Evolutionary conservation across 1,140 invertebrate genomes (phyloP).

Genomic region (Pogonomyrmex californicus): DNA sequence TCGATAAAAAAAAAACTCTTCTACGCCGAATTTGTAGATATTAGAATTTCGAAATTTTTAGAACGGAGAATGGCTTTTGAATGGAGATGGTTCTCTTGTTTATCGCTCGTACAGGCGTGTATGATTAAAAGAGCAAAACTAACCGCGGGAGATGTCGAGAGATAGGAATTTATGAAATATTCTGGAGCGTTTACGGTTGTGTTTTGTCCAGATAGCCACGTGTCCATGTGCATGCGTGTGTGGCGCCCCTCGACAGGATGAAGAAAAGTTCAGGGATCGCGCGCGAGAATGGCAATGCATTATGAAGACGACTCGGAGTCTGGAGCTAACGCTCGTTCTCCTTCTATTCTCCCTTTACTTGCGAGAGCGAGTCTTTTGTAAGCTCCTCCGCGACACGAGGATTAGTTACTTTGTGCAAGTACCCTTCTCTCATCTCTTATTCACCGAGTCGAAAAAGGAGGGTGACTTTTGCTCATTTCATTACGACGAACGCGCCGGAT

Average conservation of each 20-base stretch:
- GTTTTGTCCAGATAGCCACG: conserved; percentile 7
- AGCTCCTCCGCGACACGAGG: conserved; percentile 72
- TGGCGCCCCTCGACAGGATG: conserved; percentile 48
- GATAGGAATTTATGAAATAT: conserved; percentile 41
- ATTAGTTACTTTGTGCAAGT: conserved; percentile 79
- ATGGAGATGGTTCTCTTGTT: background rate
- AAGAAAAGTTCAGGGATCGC: conserved; percentile 55
- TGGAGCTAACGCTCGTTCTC: conserved; percentile 27
- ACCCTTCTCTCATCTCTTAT: conserved; percentile 77
- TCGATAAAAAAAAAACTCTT: background rate
- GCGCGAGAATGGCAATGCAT: conserved; percentile 58
- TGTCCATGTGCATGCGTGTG: conserved; percentile 19
- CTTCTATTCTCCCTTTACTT: conserved; percentile 47
- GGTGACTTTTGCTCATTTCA: conserved; percentile 61
- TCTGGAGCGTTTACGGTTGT: background rate
- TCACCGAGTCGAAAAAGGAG: conserved; percentile 70
- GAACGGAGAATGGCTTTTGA: background rate
- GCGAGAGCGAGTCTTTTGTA: conserved; percentile 74
- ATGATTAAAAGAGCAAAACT: conserved; percentile 29
- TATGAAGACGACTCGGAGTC: conserved; percentile 58
- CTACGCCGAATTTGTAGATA: background rate
- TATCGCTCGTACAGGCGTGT: background rate
- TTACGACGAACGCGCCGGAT: conserved; percentile 22
- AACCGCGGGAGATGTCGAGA: background rate
- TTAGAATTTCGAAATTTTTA: background rate